Percentiles rank a stretch among this genome's conserved stretches.
These are phyloP conservation scores for Pipistrellus pygmaeus DNA, from an alignment of 2,797 vertebrate genomes.

Conservation along the genomic window DNA sequence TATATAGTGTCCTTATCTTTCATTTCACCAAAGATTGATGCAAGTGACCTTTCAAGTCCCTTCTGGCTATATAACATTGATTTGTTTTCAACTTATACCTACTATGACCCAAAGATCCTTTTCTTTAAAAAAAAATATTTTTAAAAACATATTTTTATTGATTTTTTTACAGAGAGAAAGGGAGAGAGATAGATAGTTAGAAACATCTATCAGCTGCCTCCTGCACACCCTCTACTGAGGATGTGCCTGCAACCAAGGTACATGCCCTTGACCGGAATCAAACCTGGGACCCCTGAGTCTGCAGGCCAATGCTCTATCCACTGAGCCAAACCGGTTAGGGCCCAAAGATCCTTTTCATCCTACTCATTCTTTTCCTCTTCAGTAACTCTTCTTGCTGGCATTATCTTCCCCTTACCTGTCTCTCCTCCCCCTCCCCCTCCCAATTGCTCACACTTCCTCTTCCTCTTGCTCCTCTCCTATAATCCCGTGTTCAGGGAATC, in stretches of 20 bases:
- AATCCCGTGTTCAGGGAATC: neutral
- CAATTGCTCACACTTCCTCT: neutral
- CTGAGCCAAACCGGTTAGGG: too few species aligned
- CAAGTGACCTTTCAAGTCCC: neutral
- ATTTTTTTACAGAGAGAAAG: too few species aligned
- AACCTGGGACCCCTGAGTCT: too few species aligned
- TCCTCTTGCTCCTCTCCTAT: neutral
- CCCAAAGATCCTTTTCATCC: neutral
- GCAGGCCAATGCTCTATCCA: too few species aligned
- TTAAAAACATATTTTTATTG: too few species aligned
- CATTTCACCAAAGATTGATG: neutral
- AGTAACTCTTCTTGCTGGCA: neutral
- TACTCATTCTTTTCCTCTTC: neutral
- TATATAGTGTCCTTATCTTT: neutral
- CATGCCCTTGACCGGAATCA: too few species aligned
- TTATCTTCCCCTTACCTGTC: neutral
- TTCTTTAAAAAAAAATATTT: too few species aligned
- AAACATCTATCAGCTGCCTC: too few species aligned
- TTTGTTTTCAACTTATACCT: neutral
- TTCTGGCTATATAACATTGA: neutral
- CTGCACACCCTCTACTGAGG: too few species aligned
- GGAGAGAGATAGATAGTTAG: too few species aligned
- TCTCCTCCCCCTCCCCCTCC: too few species aligned
- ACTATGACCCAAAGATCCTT: neutral
- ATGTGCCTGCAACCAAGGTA: too few species aligned